Evolutionary conservation across 2,888 invertebrate species (phyloP), one percentile per base, ranked within the genome.

Genomic region (Resseliella maxima): DNA sequence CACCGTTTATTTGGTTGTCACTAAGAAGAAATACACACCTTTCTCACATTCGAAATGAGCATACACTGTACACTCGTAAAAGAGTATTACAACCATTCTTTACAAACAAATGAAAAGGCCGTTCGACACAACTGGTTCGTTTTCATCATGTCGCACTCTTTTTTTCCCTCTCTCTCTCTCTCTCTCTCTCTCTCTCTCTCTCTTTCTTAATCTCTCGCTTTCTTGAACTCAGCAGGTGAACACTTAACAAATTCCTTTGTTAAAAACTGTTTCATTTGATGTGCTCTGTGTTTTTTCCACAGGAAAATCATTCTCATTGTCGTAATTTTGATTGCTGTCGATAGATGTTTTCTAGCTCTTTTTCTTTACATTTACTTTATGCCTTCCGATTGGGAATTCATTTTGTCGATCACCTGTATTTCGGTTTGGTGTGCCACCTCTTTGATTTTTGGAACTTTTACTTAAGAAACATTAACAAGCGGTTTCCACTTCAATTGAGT

Each of bases 1-100:
- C 31, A 72, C 72, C 72, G 72, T 72, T 72, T 72, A 31, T 72
- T 72, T 72, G 31, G 31, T 72, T 72, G 72, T 72, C 72, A 72
- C 72, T 72, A 31, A 72, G 31, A 72, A 72, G 72, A 31, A 72
- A 72, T 72, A 15, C 31, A 72, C 72, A 72, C 72, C 72, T 72
- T 72, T 72, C 31, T 72, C 72, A 72, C 72, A 72, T 72, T 31
- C 72, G 2, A 24, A 59, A 59, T 59, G 27, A 24, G 59, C 31
- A 12, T 1, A 35, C 1, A 35, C 15, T 1, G n/a, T n/a, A n/a
- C n/a, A 3, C 72, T 72, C 72, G 27, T 72, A 31, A 72, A 72
- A 35, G 8, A 15, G 31, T 72, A 72, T 31, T 31, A 72, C 31
- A 72, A 31, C 31, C 72, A 72, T 72, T 59, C 24, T 59, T 59